phyloP scores from a whole-genome alignment of 2,113 vertebrate genomes.

The Rutilus rutilus region DNA sequence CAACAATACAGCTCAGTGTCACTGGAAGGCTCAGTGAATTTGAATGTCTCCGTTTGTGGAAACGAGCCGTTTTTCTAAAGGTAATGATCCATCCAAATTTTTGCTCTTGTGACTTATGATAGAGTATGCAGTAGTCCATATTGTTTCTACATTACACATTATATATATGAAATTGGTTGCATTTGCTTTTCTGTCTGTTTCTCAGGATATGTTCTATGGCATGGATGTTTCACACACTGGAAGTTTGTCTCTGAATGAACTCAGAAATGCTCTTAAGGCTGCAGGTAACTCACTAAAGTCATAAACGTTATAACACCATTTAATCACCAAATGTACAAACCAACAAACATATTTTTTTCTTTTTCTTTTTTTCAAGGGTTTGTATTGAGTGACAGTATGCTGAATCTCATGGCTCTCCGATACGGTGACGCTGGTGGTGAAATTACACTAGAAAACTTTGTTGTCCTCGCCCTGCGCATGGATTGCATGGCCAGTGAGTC shows the following conservation, averaged over 20 bases:
- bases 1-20: slow-evolving; percentile 63
- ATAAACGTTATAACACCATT: neutral
- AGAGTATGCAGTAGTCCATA: no score
- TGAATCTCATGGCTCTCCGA: slow-evolving; percentile 49
- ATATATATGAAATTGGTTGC: neutral
- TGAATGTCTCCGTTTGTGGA: slow-evolving; percentile 71
- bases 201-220: slow-evolving; percentile 69
- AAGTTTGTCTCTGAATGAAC: slow-evolving; percentile 58
- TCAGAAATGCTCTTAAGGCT: slow-evolving; percentile 36
- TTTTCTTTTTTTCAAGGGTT: neutral
- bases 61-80: slow-evolving; percentile 62
- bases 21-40: slow-evolving; percentile 69
- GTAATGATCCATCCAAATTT: slow-evolving; percentile 50
- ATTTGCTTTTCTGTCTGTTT: neutral
- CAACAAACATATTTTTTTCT: neutral
- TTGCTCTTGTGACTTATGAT: no score
- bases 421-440: slow-evolving; percentile 37
- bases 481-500: slow-evolving; percentile 51
- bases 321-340: neutral
- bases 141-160: neutral
- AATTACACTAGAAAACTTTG: slow-evolving; percentile 52
- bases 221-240: slow-evolving; percentile 67
- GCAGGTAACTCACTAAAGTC: slow-evolving; percentile 29
- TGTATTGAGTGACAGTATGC: slow-evolving; percentile 37
- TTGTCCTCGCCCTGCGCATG: slow-evolving; percentile 46